Conservation (phyloP, 37 sponge, comb jelly and placozoan genomes). For the Spongilla lacustris region DNA sequence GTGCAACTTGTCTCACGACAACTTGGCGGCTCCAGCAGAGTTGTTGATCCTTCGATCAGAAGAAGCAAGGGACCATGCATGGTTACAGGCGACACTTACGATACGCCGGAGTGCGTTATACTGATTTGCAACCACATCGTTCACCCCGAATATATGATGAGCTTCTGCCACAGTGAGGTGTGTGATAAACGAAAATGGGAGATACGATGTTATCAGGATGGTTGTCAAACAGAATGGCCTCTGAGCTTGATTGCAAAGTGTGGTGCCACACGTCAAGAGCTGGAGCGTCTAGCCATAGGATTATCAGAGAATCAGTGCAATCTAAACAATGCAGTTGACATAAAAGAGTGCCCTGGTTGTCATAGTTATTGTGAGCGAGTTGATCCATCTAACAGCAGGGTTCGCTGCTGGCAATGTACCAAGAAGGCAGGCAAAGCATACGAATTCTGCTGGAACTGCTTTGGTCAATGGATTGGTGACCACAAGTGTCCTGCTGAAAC, state of each 20-base stretch:
- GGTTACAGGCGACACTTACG: conserved; percentile 1
- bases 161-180: conserved; percentile 18
- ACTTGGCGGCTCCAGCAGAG: conserved; percentile 35
- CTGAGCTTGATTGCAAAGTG: conserved; percentile 23
- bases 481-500: conserved; percentile 16
- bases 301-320: conserved; percentile 37
- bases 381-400: background rate
- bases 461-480: conserved; percentile 36
- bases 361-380: conserved; percentile 36
- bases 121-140: background rate
- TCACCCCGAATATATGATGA: conserved; percentile 30
- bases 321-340: conserved; percentile 9
- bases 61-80: conserved; percentile 22
- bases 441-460: conserved; percentile 43
- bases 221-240: conserved; percentile 37
- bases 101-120: conserved; percentile 22
- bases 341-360: conserved; percentile 55
- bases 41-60: background rate
- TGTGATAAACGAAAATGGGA: conserved; percentile 18
- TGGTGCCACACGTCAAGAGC: conserved; percentile 25
- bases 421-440: conserved; percentile 6
- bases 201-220: conserved; percentile 11
- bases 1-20: conserved; percentile 42
- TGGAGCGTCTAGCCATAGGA: conserved; percentile 7
- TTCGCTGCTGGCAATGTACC: conserved; percentile 26